A percentile compares a stretch with the other conserved stretches of the same genome.
Conservation (phyloP, 2,113 vertebrate species). For the Azemiops feae region DNA sequence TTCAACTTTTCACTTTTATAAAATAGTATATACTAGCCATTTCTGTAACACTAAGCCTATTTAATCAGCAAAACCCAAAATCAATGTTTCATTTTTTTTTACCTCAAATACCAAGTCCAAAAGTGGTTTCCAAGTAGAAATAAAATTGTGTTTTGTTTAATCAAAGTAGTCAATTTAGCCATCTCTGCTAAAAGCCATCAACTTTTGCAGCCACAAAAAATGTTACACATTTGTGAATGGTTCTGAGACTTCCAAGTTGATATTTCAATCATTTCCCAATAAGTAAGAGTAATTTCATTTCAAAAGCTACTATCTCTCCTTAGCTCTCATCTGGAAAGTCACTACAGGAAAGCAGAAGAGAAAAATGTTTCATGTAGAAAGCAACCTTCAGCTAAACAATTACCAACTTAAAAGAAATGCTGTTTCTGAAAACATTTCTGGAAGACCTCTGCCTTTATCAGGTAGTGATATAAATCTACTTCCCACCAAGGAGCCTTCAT, state of each 20-base stretch:
- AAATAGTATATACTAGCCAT: background rate
- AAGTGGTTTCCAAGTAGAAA: background rate
- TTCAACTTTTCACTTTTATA: background rate
- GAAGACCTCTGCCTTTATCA: constrained; percentile 49
- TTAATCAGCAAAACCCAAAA: background rate
- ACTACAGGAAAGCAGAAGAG: background rate
- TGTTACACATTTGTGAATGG: background rate
- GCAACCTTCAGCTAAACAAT: background rate
- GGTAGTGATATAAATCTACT: constrained; percentile 51
- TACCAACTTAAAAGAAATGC: constrained; percentile 34
- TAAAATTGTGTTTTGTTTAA: background rate
- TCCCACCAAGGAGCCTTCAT: constrained; percentile 55
- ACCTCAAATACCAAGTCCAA: background rate
- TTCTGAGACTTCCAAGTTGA: background rate
- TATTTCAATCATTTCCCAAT: background rate
- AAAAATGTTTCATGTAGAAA: constrained; percentile 13
- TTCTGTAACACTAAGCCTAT: background rate
- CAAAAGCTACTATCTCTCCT: constrained; percentile 26
- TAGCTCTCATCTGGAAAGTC: background rate
- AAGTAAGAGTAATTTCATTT: constrained; percentile 13
- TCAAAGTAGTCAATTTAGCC: background rate
- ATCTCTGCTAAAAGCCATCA: background rate
- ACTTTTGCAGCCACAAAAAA: background rate
- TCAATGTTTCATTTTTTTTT: background rate
- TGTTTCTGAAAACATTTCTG: constrained; percentile 12